Evolutionary conservation across 1,140 invertebrate genomes (phyloP), one percentile per base, ranked within the genome.

Genomic region (Aphelenchoides avenae): DNA sequence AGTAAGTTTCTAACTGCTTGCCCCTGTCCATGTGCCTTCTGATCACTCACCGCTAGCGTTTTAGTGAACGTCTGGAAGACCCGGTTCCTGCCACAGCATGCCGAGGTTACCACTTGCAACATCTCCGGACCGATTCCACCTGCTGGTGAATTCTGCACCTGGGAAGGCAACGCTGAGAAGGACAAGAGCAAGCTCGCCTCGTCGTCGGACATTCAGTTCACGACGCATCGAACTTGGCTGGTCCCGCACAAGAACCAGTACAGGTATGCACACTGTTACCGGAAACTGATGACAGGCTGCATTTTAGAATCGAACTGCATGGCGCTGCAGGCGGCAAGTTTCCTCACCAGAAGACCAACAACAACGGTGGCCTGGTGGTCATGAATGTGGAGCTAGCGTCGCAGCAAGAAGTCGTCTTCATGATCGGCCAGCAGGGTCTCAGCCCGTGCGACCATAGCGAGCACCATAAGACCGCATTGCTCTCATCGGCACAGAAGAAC

Each of bases 321-420:
- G 64, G 65, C 26, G 64, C 66, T n/a, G 18, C 64, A 13, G 64
- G 64, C 2, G 64, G 64, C 1, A 7, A 37, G 7, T 43, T 66
- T 13, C 34, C 36, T 3, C n/a, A 24, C 15, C 52, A 48, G 33
- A 13, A 22, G 5, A 26, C n/a, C 5, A 34, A 44, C 11, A 37
- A 42, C 9, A 63, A 61, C 29, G 64, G 66, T 22, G 52, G 46
- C 11, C 26, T 44, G 31, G 31, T 66, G 5, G 37, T 41, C 9
- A 39, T 31, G 11, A 69, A 62, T 51, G 30, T 70, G 15, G 36
- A 27, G 5, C 44, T 66, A 18, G 29, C 50, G 18, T 29, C 43
- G 15, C 44, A 43, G n/a, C 46, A 68, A 30, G 41, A 60, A 53
- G 20, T 66, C 9, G 43, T n/a, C 18, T 58, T 66, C 37, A 22